A percentile compares a stretch with the other conserved stretches of the same genome.
phyloP scores from a whole-genome alignment of 2,797 vertebrate genomes.

The Petrocephalus schoutedeni region DNA sequence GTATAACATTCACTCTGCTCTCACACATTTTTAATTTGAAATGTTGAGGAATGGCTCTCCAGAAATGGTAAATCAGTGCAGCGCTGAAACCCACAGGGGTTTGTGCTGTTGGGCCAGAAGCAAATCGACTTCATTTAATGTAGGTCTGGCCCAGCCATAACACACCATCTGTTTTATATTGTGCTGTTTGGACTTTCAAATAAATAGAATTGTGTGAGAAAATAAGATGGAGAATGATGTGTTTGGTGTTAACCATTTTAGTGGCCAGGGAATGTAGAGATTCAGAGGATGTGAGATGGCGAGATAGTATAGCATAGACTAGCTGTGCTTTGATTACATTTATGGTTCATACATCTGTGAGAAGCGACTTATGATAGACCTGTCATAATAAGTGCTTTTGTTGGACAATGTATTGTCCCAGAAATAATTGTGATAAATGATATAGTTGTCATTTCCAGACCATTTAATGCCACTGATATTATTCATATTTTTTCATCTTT shows the following conservation, averaged over 20 bases:
- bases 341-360: background rate
- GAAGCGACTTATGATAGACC: background rate
- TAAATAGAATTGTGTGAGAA: background rate
- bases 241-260: background rate
- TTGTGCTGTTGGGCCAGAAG: background rate
- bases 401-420: background rate
- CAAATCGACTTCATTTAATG: background rate
- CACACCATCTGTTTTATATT: background rate
- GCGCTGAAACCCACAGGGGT: background rate
- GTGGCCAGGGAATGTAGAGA: background rate
- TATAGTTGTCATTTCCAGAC: background rate
- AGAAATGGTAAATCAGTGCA: background rate
- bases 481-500: background rate
- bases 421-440: background rate
- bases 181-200: background rate
- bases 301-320: background rate
- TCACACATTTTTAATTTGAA: background rate
- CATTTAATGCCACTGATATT: background rate
- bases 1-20: background rate
- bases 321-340: background rate
- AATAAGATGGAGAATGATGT: background rate
- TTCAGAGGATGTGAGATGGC: background rate
- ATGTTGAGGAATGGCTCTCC: background rate
- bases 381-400: background rate
- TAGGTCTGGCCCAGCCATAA: background rate